Evolutionary conservation across 2,797 vertebrate genomes (phyloP).

Genomic region (Chelidonichthys spinosus): DNA sequence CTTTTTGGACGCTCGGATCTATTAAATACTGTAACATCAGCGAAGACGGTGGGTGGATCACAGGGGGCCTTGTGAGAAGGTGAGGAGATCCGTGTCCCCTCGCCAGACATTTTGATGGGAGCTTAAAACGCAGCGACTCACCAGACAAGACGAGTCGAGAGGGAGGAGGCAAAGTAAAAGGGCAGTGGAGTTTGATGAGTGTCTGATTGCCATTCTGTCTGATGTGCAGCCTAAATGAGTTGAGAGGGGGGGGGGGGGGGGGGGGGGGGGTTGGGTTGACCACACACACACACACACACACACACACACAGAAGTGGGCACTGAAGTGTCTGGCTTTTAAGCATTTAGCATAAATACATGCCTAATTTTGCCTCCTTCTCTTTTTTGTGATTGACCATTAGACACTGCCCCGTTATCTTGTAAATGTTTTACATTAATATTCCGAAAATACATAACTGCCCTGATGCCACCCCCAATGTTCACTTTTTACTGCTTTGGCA

Average conservation of each 20-base stretch:
- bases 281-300: neutral
- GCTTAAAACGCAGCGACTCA: constrained; percentile 49
- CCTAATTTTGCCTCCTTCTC: neutral
- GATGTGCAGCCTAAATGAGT: constrained; percentile 57
- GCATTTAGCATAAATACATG: constrained; percentile 20
- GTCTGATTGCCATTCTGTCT: constrained; percentile 57
- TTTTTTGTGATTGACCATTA: neutral
- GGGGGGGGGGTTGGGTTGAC: constrained; percentile 24
- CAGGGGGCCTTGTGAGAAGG: constrained; percentile 33
- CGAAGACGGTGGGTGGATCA: constrained; percentile 25
- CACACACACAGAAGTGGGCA: constrained; percentile 1
- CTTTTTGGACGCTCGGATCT: constrained; percentile 24
- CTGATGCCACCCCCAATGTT: neutral
- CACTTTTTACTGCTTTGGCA: neutral
- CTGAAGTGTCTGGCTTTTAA: constrained; percentile 32
- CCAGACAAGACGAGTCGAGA: constrained; percentile 53
- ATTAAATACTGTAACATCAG: constrained; percentile 33
- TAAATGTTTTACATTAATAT: neutral
- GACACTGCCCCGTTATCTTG: neutral
- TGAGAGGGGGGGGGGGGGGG: constrained; percentile 30
- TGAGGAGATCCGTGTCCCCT: constrained; percentile 40
- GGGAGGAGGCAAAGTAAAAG: constrained; percentile 55
- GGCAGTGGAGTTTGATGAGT: constrained; percentile 60
- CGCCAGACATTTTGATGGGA: constrained; percentile 52
- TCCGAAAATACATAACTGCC: neutral